phyloP scores from a whole-genome alignment of 2,113 vertebrate genomes.

The Rhynchomys soricoides region DNA sequence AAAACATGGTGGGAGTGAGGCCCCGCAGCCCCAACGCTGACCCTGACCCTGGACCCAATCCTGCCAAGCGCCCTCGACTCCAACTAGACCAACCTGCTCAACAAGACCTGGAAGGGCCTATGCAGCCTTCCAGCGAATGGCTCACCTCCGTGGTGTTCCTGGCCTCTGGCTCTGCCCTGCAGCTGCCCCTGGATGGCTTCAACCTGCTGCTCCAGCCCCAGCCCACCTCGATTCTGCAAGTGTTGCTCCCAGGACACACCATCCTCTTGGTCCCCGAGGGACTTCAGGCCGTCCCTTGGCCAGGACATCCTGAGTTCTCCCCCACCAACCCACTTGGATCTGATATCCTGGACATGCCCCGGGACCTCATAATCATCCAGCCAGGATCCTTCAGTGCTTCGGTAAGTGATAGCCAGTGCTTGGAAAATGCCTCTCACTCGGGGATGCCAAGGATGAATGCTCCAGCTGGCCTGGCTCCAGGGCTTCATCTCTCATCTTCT shows the following conservation, averaged over 20 bases:
- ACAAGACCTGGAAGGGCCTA: fast-evolving
- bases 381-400: not conserved
- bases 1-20: not conserved
- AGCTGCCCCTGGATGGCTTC: not conserved
- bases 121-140: fast-evolving
- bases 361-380: not conserved
- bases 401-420: fast-evolving
- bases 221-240: not conserved
- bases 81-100: too few relatives aligned
- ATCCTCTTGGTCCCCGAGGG: not conserved
- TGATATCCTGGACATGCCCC: not conserved
- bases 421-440: not conserved
- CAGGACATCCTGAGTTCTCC: not conserved
- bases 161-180: not conserved
- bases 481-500: not conserved
- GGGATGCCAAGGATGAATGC: not conserved
- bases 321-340: fast-evolving
- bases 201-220: constrained; percentile 9
- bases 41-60: not conserved
- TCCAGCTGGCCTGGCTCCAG: not conserved
- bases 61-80: not conserved
- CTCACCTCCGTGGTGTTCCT: not conserved
- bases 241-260: not conserved
- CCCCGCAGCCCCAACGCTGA: not conserved
- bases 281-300: not conserved